Evolutionary conservation across 2,113 vertebrate species (phyloP), one percentile per base, ranked within the genome.

Genomic region (Megaptera novaeangliae): DNA sequence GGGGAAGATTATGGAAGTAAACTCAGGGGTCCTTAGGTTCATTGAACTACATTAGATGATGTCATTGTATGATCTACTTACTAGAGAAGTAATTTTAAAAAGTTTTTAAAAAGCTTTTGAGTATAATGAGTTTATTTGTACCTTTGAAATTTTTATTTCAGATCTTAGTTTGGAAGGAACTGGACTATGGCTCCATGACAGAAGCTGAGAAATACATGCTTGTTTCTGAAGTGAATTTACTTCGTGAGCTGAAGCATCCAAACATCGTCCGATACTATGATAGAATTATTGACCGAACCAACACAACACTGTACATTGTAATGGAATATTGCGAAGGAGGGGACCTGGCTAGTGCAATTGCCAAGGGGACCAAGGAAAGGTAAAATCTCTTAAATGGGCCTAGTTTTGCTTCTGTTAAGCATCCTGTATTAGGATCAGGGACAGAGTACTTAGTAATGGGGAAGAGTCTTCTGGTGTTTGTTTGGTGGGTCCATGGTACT

Each of bases 271-370:
- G 99, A 2, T 99, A 99, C 96, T 99, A 99, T 3, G 99, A 99
- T 86, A 99, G 99, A 39, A 99, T 99, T 98, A 99, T 99, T 15
- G 99, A 99, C 98, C 98, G 99, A 25, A 99, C 98, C 44, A 99
- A 99, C 97, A 98, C 99, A 0, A 99, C 98, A 0, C 98, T 99
- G 39, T 99, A 99, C 97, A 99, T 99, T 0, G 98, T 99, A 80
- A 99, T 99, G 99, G 99, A 99, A 98, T 99, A 99, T 97, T 99
- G 99, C 1, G 99, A 99, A 39, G 99, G 99, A 0, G 99, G 99
- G 0, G 99, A 99, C 98, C 99, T 99, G 97, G 99, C 99, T 39
- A 99, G 98, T 75, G 93, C 99, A 27, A 99, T 99, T 78, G 97
- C 97, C 5, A 98, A 98, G 80, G 99, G 99, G 98, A 99, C 99